Conservation (phyloP, 2,113 vertebrate species). For the Tychaedon coryphoeus region DNA sequence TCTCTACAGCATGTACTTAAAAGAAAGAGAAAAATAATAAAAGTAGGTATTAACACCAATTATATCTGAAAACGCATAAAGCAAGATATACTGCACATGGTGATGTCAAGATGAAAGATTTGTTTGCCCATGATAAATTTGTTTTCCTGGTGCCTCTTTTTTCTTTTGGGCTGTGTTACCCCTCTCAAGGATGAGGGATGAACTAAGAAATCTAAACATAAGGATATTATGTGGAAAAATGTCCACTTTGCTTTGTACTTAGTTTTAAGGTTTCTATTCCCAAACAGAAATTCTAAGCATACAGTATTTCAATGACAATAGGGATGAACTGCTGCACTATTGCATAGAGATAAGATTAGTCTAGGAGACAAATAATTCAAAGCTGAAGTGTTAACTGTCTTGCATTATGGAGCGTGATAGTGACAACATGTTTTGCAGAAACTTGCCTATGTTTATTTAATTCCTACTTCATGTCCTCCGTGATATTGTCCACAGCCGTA, state of each 20-base stretch:
- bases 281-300: neutral
- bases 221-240: neutral
- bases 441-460: neutral
- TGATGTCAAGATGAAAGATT: neutral
- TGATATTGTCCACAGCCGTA: neutral
- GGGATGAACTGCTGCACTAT: neutral
- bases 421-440: neutral
- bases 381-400: neutral
- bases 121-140: neutral
- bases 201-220: neutral
- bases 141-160: neutral
- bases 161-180: neutral
- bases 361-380: neutral
- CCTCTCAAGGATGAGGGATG: neutral
- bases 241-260: neutral
- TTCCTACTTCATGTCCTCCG: neutral
- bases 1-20: neutral
- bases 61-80: conserved; percentile 4
- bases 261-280: neutral
- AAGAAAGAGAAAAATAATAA: neutral
- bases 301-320: neutral
- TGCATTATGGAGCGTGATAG: neutral
- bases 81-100: neutral
- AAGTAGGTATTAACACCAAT: neutral
- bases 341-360: neutral